phyloP scores from a whole-genome alignment of 2,888 invertebrate species.

The Drosophila percnosoma region DNA sequence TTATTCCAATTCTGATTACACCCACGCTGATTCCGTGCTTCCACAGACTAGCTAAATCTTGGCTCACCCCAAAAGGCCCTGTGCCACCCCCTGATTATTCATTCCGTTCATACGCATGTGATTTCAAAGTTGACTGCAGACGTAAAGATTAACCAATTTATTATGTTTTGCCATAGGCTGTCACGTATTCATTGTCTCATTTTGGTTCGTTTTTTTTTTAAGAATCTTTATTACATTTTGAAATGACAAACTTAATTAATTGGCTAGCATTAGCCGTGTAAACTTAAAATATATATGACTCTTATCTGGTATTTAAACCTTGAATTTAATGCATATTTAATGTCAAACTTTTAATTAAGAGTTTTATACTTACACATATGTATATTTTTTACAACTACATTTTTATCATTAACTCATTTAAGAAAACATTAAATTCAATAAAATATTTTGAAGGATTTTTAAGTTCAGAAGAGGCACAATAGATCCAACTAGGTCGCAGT shows the following conservation, averaged over 20 bases:
- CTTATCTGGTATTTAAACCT: background rate
- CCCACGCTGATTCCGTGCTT: background rate
- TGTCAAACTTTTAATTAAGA: background rate
- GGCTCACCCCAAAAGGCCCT: background rate
- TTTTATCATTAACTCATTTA: background rate
- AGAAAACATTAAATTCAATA: background rate
- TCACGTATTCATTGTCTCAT: background rate
- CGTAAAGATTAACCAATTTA: conserved; percentile 11
- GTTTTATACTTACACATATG: background rate
- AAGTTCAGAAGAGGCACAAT: background rate
- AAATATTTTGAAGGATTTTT: background rate
- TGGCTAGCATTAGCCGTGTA: background rate
- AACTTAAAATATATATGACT: background rate
- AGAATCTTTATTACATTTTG: background rate
- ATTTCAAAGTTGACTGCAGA: conserved; percentile 15
- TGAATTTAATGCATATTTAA: background rate
- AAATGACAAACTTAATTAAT: background rate
- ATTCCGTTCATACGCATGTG: conserved; percentile 22
- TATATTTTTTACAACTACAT: background rate
- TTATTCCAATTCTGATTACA: background rate
- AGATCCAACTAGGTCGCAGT: background rate
- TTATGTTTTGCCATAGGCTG: background rate
- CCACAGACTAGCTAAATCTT: background rate
- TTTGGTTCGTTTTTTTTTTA: conserved; percentile 3
- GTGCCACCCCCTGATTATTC: conserved; percentile 4